Percentiles rank a stretch among this genome's conserved stretches.
Evolutionary conservation across 2,888 invertebrate genomes (phyloP).

Genomic region (Deilephila elpenor): DNA sequence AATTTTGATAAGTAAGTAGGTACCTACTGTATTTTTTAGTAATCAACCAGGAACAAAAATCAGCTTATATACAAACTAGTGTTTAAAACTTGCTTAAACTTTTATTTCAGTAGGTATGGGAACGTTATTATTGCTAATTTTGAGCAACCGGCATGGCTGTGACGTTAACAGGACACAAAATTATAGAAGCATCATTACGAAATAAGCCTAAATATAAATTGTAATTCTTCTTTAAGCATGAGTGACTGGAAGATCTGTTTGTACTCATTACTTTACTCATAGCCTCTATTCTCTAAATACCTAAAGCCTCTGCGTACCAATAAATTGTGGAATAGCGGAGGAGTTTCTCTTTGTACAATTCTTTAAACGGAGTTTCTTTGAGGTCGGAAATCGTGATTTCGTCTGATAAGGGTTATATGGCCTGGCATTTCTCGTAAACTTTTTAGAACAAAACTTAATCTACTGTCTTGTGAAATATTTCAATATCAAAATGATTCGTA

Average conservation of each 20-base stretch:
- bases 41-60: too few species aligned
- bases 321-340: not conserved
- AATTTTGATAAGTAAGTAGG: too few species aligned
- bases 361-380: constrained; percentile 6
- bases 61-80: too few species aligned
- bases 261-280: not conserved
- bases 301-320: not conserved
- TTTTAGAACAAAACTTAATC: not conserved
- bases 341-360: not conserved
- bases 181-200: too few species aligned
- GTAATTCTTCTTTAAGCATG: not conserved
- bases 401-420: not conserved
- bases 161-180: too few species aligned
- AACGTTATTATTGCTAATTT: too few species aligned
- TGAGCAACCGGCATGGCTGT: too few species aligned
- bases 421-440: not conserved
- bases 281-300: not conserved
- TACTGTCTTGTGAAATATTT: not conserved
- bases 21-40: too few species aligned
- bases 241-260: not conserved
- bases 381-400: not conserved
- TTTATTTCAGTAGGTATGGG: too few species aligned
- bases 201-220: too few species aligned
- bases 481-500: too few species aligned
- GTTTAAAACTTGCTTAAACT: too few species aligned